phyloP scores from a whole-genome alignment of 2,113 vertebrate species.

The Acinonyx jubatus region DNA sequence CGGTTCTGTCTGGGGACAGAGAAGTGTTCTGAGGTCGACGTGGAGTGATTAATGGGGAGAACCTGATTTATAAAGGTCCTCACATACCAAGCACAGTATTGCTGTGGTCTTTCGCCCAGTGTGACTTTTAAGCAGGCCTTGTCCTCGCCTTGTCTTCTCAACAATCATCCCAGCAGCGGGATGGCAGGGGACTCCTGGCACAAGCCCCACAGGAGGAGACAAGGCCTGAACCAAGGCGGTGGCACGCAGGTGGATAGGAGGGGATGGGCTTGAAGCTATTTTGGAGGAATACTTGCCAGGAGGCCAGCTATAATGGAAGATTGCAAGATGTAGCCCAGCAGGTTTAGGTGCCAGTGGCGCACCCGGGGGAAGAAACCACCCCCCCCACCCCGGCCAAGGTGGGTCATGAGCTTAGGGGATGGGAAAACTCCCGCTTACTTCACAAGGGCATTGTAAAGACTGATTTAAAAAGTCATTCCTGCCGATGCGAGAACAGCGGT shows the following conservation, averaged over 20 bases:
- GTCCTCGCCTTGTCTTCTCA: background rate
- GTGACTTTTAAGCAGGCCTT: background rate
- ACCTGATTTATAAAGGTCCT: background rate
- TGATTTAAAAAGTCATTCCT: background rate
- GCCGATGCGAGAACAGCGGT: background rate
- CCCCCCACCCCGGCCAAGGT: too few species aligned
- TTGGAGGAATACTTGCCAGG: background rate
- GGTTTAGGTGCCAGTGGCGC: background rate
- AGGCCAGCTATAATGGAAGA: background rate
- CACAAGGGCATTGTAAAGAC: background rate
- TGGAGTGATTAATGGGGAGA: background rate
- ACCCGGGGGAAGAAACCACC: background rate
- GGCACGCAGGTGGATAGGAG: background rate
- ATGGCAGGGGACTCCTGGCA: background rate
- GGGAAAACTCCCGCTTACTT: background rate
- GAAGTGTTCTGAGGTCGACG: background rate
- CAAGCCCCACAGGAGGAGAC: background rate
- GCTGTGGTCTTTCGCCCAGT: background rate
- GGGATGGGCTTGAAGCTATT: background rate
- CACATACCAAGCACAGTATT: background rate
- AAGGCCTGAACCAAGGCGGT: background rate
- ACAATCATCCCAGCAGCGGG: background rate
- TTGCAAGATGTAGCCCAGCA: background rate
- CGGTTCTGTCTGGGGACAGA: background rate
- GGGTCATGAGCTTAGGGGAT: background rate